Evolutionary conservation across 2,888 invertebrate species (phyloP).

Genomic region (Panopea generosa): DNA sequence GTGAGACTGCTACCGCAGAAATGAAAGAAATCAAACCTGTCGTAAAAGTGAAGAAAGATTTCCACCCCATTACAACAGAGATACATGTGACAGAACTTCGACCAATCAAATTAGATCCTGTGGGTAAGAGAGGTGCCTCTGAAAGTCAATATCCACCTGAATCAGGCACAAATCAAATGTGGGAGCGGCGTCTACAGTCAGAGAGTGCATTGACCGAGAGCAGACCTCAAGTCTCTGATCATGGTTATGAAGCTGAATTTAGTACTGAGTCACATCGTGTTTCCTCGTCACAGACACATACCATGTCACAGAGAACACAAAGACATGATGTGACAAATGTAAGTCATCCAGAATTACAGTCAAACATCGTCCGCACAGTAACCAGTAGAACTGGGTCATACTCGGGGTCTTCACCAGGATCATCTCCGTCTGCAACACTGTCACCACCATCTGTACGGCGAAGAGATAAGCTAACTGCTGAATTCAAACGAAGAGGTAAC

Average conservation of each 20-base stretch:
- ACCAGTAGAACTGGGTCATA: conserved; percentile 48
- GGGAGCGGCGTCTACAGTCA: conserved; percentile 55
- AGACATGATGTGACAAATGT: conserved; percentile 14
- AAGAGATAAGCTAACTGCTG: conserved; percentile 52
- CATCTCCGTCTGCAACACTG: conserved; percentile 46
- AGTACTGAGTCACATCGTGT: not conserved
- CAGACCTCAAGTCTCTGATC: conserved; percentile 18
- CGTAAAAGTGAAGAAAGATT: conserved; percentile 43
- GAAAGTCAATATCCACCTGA: conserved; percentile 24
- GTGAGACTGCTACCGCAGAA: conserved; percentile 57
- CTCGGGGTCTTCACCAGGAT: conserved; percentile 36
- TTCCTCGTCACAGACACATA: not conserved
- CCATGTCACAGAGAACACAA: conserved; percentile 16
- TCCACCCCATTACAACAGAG: conserved; percentile 62
- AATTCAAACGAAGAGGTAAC: conserved; percentile 69
- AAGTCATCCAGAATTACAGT: conserved; percentile 37
- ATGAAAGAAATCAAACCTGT: conserved; percentile 41
- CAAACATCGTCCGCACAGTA: conserved; percentile 56
- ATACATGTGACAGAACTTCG: conserved; percentile 63
- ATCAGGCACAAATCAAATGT: conserved; percentile 19
- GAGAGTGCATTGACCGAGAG: conserved; percentile 39
- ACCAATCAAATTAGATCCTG: conserved; percentile 61
- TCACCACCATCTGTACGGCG: conserved; percentile 24
- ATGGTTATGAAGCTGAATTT: conserved; percentile 13
- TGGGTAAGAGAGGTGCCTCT: conserved; percentile 28